phyloP scores from a whole-genome alignment of 2,797 vertebrate species.

The Acanthurus leucopareius region DNA sequence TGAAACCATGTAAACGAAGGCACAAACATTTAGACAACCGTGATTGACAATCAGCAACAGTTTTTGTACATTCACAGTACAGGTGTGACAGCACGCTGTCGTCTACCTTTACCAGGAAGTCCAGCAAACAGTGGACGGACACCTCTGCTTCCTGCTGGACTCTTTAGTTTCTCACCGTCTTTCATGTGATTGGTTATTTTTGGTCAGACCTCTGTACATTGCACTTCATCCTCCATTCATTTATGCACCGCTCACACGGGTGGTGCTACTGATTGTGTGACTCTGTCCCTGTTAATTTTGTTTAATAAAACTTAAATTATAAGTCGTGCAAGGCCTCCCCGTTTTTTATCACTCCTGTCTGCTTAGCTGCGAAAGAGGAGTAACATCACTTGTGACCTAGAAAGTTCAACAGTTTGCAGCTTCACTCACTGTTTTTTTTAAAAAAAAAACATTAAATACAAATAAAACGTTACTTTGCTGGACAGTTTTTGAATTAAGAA shows the following conservation, averaged over 20 bases:
- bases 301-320: constrained; percentile 46
- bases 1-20: constrained; percentile 30
- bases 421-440: not conserved
- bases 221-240: constrained; percentile 25
- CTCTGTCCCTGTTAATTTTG: constrained; percentile 27
- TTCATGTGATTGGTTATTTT: constrained; percentile 42
- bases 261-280: constrained; percentile 43
- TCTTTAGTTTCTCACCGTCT: constrained; percentile 12
- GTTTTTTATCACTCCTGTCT: constrained; percentile 5
- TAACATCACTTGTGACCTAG: not conserved
- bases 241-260: not conserved
- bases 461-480: not conserved
- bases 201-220: constrained; percentile 48
- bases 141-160: constrained; percentile 16
- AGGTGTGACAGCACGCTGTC: constrained; percentile 7
- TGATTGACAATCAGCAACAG: constrained; percentile 41
- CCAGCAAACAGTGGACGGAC: constrained; percentile 10
- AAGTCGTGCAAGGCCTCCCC: not conserved
- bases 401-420: constrained; percentile 11
- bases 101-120: constrained; percentile 22
- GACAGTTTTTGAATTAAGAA: not conserved
- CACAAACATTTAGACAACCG: constrained; percentile 33
- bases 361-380: not conserved
- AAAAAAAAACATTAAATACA: not conserved
- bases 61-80: constrained; percentile 59